phyloP scores from a whole-genome alignment of 2,888 invertebrate genomes.

The Colletes collaris region DNA sequence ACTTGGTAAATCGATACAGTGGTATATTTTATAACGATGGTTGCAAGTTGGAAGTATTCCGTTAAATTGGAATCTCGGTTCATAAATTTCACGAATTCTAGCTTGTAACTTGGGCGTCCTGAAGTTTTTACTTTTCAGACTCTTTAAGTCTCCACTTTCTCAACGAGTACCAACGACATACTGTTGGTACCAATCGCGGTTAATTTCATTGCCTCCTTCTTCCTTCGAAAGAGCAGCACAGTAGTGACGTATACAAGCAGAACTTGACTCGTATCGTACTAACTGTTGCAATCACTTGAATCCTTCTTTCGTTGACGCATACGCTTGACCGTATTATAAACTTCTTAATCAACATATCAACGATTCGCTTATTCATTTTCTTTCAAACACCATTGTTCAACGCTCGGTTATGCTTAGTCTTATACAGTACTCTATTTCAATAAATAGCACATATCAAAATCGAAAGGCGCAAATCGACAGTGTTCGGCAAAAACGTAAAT shows the following conservation, averaged over 20 bases:
- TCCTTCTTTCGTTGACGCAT: conserved; percentile 10
- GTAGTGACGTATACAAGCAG: conserved; percentile 9
- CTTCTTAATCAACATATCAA: conserved; percentile 37
- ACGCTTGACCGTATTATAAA: conserved; percentile 27
- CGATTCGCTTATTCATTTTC: conserved; percentile 15
- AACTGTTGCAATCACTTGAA: conserved; percentile 18
- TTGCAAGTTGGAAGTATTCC: conserved; percentile 9
- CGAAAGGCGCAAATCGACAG: conserved; percentile 61
- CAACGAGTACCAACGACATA: background rate
- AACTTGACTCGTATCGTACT: background rate
- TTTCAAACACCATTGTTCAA: conserved; percentile 23
- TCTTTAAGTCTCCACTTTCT: background rate
- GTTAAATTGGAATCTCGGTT: conserved; percentile 5
- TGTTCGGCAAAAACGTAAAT: conserved; percentile 55
- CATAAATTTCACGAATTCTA: conserved; percentile 1
- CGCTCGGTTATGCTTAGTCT: conserved; percentile 43
- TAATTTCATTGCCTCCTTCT: conserved; percentile 8
- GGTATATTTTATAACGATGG: background rate
- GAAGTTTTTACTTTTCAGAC: background rate
- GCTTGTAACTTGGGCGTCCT: conserved; percentile 2
- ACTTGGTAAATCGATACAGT: conserved; percentile 5
- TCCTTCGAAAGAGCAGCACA: conserved; percentile 1
- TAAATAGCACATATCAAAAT: conserved; percentile 62
- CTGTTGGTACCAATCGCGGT: background rate
- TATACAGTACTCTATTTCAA: conserved; percentile 41